Percentiles rank a stretch among this genome's conserved stretches.
These are phyloP conservation scores for Salvelinus namaycush DNA, from an alignment of 2,113 vertebrate genomes.

Conservation along the genomic window DNA sequence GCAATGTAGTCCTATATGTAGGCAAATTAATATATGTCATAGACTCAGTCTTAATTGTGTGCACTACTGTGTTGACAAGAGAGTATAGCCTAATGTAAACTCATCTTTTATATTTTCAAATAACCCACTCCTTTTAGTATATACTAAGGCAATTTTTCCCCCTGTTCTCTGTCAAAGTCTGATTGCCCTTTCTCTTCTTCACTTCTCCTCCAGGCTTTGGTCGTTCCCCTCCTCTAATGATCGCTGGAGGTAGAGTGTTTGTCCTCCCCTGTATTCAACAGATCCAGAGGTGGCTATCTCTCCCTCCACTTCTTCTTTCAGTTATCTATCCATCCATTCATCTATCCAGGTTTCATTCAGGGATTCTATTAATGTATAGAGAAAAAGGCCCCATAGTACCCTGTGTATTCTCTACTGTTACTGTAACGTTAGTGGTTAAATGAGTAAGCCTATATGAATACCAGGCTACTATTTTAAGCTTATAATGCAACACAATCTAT, in stretches of 20 bases:
- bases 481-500: not conserved
- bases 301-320: conserved; percentile 29
- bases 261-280: conserved; percentile 87
- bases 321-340: conserved; percentile 22
- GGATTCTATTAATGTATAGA: no score
- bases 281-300: conserved; percentile 81
- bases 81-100: not conserved
- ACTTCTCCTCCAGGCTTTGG: conserved; percentile 79
- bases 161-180: not conserved
- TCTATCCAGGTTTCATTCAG: no score
- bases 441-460: not conserved
- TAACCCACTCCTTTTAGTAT: not conserved
- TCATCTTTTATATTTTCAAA: not conserved
- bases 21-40: no score
- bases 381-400: not conserved
- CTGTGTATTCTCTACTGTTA: not conserved
- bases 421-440: no score
- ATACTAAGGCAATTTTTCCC: not conserved
- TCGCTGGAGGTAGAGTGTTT: conserved; percentile 89
- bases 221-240: conserved; percentile 86
- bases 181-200: not conserved
- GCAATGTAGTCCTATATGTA: no score
- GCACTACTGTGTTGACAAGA: not conserved
- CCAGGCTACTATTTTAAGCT: not conserved
- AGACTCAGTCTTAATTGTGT: no score